Evolutionary conservation across 2,888 invertebrate species (phyloP).

Genomic region (Silvanus unidentatus): DNA sequence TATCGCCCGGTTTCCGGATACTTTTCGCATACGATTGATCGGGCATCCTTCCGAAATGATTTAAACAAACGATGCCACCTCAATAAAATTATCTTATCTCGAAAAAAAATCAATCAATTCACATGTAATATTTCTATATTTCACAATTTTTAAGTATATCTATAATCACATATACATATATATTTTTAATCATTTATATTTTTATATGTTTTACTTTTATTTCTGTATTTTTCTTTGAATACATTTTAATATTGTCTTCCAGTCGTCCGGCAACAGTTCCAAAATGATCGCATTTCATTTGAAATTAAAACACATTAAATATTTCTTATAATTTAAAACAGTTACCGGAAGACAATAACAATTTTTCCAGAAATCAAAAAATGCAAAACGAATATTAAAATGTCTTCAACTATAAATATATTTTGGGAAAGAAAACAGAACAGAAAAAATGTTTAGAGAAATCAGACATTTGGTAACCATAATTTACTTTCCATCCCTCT

Average conservation of each 20-base stretch:
- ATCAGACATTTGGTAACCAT: too few relatives aligned
- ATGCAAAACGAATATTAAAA: constrained; percentile 28
- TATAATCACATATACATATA: constrained; percentile 44
- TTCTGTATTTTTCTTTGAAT: background rate
- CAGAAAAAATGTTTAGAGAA: too few relatives aligned
- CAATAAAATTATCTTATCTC: too few relatives aligned
- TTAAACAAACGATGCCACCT: constrained; percentile 39
- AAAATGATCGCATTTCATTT: constrained; percentile 29
- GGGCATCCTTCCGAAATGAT: background rate
- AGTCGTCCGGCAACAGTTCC: too few relatives aligned
- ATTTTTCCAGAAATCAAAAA: constrained; percentile 29
- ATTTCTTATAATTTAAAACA: constrained; percentile 2
- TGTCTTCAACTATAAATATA: background rate
- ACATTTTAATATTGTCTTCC: background rate
- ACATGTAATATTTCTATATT: constrained; percentile 45
- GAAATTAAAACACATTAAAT: constrained; percentile 38
- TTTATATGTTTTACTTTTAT: background rate
- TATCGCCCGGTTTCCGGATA: too few relatives aligned
- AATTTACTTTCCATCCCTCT: too few relatives aligned
- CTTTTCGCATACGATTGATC: too few relatives aligned
- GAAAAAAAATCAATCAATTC: constrained; percentile 11
- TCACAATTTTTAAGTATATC: constrained; percentile 44
- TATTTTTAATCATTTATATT: constrained; percentile 33
- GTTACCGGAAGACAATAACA: constrained; percentile 18
- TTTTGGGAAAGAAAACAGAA: background rate